Evolutionary conservation across 64 coral and sea anemone species (phyloP), one percentile per base, ranked within the genome.

Genomic region (Orbicella faveolata): DNA sequence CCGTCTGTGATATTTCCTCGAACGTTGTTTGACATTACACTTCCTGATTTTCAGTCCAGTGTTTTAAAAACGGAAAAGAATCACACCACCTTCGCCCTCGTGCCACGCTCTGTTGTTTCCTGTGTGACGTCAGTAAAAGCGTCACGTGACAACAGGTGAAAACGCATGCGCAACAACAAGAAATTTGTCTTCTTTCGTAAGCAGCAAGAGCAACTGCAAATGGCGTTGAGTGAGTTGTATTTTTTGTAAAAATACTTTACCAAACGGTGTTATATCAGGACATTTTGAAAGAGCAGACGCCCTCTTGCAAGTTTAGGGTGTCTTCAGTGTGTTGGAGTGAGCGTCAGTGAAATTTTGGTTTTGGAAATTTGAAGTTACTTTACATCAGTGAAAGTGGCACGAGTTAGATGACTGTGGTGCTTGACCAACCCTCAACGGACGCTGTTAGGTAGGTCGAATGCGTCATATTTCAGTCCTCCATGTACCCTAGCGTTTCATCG

Each of bases 71-170:
- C 17, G 79, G 23, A 85, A 79, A 70, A 85, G 63, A 85, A 85
- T 85, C 82, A 12, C 13, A 85, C 82, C 82, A 85, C 82, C 82
- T 85, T 67, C 7, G 18, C 37, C 81, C 63, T 72, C 65, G 35
- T 84, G 79, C 80, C 89, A 91, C 89, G 80, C 53, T 77, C 36
- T 75, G 80, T 90, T 64, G 48, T 91, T 91, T 91, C 80, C 89
- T 75, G 89, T 83, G 80, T 84, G 80, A 91, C 89, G 89, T 91
- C 73, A 91, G 53, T 83, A 76, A 83, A 76, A 61, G 80, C 75
- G 19, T 91, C 89, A 91, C 89, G 89, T 91, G 89, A 91, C 63
- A 34, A 75, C 73, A 91, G 78, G 89, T 81, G 53, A 76, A 39
- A 33, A 63, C 73, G 80, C 89, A 91, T 91, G 89, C 89, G 89